A percentile compares a stretch with the other conserved stretches of the same genome.
phyloP scores from a whole-genome alignment of 2,113 vertebrate genomes.

The Forbesichthys papilliferus region DNA sequence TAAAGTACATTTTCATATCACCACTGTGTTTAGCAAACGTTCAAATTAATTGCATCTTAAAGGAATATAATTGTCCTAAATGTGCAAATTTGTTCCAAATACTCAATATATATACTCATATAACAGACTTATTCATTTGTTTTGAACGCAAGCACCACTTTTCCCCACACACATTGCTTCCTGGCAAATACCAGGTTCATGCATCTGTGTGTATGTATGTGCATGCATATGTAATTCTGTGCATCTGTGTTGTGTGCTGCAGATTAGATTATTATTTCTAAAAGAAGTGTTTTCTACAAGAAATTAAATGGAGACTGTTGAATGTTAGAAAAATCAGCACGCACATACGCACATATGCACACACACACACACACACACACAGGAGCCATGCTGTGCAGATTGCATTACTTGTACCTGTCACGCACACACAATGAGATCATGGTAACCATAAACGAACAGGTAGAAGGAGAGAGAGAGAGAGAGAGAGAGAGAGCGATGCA shows the following conservation, averaged over 20 bases:
- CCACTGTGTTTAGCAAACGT: too few species aligned
- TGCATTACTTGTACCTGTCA: slow-evolving; percentile 90
- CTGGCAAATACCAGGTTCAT: slow-evolving; percentile 1
- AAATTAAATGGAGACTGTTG: slow-evolving; percentile 86
- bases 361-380: slow-evolving; percentile 14
- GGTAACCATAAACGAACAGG: slow-evolving; percentile 88
- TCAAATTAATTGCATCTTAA: too few species aligned
- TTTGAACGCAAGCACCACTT: not conserved
- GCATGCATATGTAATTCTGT: not conserved
- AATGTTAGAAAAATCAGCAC: slow-evolving; percentile 85
- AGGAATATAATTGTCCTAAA: too few species aligned
- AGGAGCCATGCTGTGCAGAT: slow-evolving; percentile 77
- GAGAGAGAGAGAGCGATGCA: not conserved
- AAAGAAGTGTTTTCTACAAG: slow-evolving; percentile 73
- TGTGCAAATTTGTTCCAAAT: too few species aligned
- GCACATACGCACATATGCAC: slow-evolving; percentile 1
- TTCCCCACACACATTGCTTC: not conserved
- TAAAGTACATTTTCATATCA: too few species aligned
- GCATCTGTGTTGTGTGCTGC: slow-evolving; percentile 27
- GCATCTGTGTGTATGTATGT: slow-evolving; percentile 10
- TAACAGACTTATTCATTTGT: too few species aligned
- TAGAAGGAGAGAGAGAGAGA: not conserved
- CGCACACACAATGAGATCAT: slow-evolving; percentile 88
- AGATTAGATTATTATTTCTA: slow-evolving; percentile 88
- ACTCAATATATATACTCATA: too few species aligned